These are phyloP conservation scores for Neopelma chrysocephalum DNA, from an alignment of 2,797 vertebrate genomes.

Conservation along the genomic window DNA sequence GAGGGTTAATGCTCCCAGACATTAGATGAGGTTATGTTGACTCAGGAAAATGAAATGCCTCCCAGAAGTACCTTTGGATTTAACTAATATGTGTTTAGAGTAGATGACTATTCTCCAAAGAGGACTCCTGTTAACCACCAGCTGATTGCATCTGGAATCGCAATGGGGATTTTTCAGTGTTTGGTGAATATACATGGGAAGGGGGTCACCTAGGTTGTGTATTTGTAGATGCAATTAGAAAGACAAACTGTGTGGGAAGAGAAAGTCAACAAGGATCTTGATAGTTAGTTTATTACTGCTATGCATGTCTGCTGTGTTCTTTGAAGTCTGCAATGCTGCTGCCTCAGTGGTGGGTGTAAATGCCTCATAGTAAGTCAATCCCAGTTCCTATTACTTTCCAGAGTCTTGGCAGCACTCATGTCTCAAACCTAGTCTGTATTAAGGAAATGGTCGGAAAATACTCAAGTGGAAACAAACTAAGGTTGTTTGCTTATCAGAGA, in stretches of 20 bases:
- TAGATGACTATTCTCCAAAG: background rate
- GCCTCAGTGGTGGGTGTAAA: background rate
- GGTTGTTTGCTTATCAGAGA: background rate
- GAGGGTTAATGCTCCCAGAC: background rate
- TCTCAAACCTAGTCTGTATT: background rate
- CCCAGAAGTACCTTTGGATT: background rate
- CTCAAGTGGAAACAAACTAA: background rate
- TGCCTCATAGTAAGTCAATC: background rate
- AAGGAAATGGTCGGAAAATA: background rate
- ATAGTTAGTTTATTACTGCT: slow-evolving; percentile 3
- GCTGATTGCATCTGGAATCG: background rate
- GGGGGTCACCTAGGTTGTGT: background rate
- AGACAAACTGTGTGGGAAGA: slow-evolving; percentile 8
- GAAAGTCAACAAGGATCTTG: slow-evolving; percentile 9
- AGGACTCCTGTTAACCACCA: background rate
- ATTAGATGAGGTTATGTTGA: background rate
- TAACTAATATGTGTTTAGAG: slow-evolving; percentile 14
- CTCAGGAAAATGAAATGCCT: background rate
- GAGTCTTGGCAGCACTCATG: background rate
- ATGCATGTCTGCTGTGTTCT: background rate
- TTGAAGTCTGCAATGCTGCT: background rate
- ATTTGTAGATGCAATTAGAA: slow-evolving; percentile 30
- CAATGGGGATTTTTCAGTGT: background rate
- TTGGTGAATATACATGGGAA: background rate
- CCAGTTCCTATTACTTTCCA: background rate